A percentile compares a stretch with the other conserved stretches of the same genome.
Evolutionary conservation across 2,888 invertebrate genomes (phyloP).

Genomic region (Chrysodeixis includens): DNA sequence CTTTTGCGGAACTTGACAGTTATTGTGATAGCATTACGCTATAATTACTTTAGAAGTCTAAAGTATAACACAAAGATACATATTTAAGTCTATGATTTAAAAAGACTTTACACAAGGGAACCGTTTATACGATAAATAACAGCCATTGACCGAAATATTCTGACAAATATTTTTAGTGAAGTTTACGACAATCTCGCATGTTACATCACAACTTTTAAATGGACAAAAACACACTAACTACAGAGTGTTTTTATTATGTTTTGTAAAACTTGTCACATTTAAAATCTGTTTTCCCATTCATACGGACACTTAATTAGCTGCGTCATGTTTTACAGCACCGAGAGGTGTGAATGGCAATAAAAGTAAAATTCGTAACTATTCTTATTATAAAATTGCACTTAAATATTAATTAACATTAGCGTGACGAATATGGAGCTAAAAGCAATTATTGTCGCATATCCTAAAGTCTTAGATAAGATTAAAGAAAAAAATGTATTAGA

Average conservation of each 20-base stretch:
- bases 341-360: neutral
- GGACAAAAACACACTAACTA: neutral
- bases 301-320: neutral
- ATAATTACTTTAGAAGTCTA: constrained; percentile 27
- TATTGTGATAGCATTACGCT: constrained; percentile 27
- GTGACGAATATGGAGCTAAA: neutral
- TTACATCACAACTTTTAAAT: neutral
- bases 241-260: neutral
- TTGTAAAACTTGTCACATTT: constrained; percentile 3
- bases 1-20: constrained; percentile 19
- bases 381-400: neutral
- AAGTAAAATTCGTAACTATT: neutral
- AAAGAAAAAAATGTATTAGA: neutral
- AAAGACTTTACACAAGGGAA: neutral
- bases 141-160: neutral
- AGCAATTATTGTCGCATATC: neutral
- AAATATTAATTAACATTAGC: neutral
- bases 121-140: neutral
- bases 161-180: neutral
- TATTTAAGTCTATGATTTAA: neutral
- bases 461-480: neutral
- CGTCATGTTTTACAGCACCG: neutral
- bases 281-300: neutral
- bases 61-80: constrained; percentile 10
- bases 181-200: neutral